phyloP scores from a whole-genome alignment of 2,113 vertebrate species.

The Pionites leucogaster region DNA sequence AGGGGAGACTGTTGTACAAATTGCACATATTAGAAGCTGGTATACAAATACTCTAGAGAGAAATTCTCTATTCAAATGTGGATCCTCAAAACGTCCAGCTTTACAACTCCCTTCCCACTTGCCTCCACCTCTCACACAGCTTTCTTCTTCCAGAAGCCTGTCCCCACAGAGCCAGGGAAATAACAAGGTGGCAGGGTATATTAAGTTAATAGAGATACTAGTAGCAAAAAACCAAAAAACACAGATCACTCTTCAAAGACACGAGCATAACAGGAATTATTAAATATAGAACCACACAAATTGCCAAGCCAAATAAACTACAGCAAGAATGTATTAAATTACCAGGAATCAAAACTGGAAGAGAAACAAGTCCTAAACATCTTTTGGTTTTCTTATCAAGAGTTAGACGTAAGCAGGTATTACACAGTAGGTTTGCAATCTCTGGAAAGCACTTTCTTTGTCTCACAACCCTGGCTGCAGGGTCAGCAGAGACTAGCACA shows the following conservation, averaged over 20 bases:
- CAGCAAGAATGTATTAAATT: not conserved
- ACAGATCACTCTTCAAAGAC: not conserved
- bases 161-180: not conserved
- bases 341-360: not conserved
- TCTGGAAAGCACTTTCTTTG: not conserved
- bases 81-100: not conserved
- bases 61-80: not conserved
- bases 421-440: not conserved
- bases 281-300: not conserved
- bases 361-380: not conserved
- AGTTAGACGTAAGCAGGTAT: not conserved
- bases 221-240: not conserved
- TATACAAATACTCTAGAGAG: not conserved
- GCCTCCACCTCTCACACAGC: not conserved
- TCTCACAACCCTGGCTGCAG: not conserved
- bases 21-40: not conserved
- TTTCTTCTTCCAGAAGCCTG: not conserved
- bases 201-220: not conserved
- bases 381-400: not conserved
- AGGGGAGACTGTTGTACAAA: not conserved
- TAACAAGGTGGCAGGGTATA: not conserved
- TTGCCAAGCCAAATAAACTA: not conserved
- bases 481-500: not conserved
- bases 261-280: not conserved
- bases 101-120: not conserved